Evolutionary conservation across 2,888 invertebrate species (phyloP), one percentile per base, ranked within the genome.

Genomic region (Aleiodes testaceus): DNA sequence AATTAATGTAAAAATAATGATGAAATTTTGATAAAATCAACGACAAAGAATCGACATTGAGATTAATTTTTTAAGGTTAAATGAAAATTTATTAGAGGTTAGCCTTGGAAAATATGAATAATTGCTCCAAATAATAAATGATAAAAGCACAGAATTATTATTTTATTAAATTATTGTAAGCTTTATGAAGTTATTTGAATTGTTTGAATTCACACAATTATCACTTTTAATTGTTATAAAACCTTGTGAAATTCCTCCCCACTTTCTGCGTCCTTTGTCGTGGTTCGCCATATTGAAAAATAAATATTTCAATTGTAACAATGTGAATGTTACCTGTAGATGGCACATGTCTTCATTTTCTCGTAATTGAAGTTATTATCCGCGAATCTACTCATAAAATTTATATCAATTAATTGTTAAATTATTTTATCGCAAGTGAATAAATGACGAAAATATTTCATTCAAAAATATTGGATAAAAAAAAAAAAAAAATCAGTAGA

Each of bases 261-360:
- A 87, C 84, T 87, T 88, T 84, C 81, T 87, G 87, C 87, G 87
- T 87, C 87, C 87, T 87, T 87, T 88, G 87, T 88, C 87, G 85
- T 84, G 82, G 82, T 85, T 85, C 87, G 87, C 88, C 88, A 88
- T 88, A 81, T 86, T 88, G 85, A 63, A 45, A 63, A 63, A 63
- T 63, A 83, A 84, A 79, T 82, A 59, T 59, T 26, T 26, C 3
- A 3, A 26, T 26, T 26, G 26, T 26, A 26, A 5, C 3, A 26
- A 26, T 26, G 26, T 5, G 3, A 26, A 26, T 26, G 26, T 5
- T 26, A 2, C 26, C 26, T 5, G 26, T 26, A 26, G 26, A 26
- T 26, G 26, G 26, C 26, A 26, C 5, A 5, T 26, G 3, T 5
- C 4, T 26, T 2, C 26, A 26, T 26, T 26, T 26, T 26, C 26